phyloP scores from a whole-genome alignment of 2,797 vertebrate genomes.

The Spinus pinus region DNA sequence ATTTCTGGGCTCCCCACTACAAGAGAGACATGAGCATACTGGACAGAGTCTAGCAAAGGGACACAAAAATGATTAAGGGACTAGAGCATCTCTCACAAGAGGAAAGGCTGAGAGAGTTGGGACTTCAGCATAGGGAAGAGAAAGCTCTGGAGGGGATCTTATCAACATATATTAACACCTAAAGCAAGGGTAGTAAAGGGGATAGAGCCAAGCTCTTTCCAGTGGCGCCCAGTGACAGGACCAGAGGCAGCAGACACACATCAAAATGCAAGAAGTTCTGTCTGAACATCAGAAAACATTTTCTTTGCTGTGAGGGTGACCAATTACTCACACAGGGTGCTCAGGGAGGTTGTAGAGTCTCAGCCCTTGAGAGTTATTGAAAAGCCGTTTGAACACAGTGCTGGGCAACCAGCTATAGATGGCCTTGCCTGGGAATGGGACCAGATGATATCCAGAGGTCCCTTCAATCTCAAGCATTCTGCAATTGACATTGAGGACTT shows the following conservation, averaged over 20 bases:
- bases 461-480: not conserved
- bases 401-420: not conserved
- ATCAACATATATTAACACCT: not conserved
- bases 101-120: not conserved
- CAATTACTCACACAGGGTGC: not conserved
- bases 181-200: not conserved
- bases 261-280: not conserved
- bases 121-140: not conserved
- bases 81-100: not conserved
- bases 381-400: not conserved
- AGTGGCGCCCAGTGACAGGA: not conserved
- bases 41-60: not conserved
- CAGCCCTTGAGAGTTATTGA: not conserved
- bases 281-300: not conserved
- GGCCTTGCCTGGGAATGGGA: not conserved
- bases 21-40: not conserved
- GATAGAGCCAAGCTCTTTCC: not conserved
- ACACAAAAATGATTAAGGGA: not conserved
- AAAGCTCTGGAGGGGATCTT: not conserved
- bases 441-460: not conserved
- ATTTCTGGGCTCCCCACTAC: not conserved
- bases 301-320: not conserved
- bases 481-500: not conserved
- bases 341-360: not conserved
- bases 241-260: not conserved